Evolutionary conservation across 2,113 vertebrate species (phyloP).

Genomic region (Labrus mixtus): DNA sequence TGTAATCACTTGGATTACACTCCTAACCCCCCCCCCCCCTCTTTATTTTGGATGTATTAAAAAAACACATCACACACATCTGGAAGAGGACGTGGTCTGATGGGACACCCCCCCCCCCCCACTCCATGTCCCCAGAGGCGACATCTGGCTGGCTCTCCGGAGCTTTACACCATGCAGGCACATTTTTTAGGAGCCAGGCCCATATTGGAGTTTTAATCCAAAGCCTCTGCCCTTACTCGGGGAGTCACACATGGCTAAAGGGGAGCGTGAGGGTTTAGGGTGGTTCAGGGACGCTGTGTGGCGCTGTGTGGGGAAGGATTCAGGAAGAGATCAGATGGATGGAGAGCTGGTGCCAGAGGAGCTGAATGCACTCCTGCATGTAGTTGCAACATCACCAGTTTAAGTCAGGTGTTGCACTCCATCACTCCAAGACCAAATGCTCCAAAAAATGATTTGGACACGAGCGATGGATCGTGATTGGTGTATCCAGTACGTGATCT

Average conservation of each 20-base stretch:
- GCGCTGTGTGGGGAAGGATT: background rate
- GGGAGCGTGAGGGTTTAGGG: background rate
- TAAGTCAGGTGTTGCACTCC: background rate
- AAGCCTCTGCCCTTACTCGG: constrained; percentile 21
- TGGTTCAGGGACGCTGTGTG: background rate
- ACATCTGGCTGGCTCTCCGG: constrained; percentile 63
- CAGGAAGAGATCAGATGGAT: background rate
- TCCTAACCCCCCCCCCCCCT: background rate
- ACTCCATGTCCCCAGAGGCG: constrained; percentile 2
- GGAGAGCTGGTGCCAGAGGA: background rate
- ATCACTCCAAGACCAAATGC: background rate
- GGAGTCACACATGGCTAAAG: constrained; percentile 2
- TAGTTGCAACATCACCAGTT: background rate
- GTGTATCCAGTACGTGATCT: background rate
- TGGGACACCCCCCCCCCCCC: background rate
- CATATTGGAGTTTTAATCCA: constrained; percentile 61
- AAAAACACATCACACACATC: constrained; percentile 31
- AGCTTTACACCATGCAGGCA: constrained; percentile 22
- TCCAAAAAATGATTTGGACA: background rate
- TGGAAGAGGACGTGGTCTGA: constrained; percentile 28
- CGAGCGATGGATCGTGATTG: background rate
- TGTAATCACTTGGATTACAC: constrained; percentile 33
- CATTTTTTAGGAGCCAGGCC: constrained; percentile 44
- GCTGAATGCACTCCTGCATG: background rate
- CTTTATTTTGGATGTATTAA: constrained; percentile 11